A percentile compares a stretch with the other conserved stretches of the same genome.
Conservation (phyloP, 1,140 invertebrate species). For the Drosophila oshimai region DNA sequence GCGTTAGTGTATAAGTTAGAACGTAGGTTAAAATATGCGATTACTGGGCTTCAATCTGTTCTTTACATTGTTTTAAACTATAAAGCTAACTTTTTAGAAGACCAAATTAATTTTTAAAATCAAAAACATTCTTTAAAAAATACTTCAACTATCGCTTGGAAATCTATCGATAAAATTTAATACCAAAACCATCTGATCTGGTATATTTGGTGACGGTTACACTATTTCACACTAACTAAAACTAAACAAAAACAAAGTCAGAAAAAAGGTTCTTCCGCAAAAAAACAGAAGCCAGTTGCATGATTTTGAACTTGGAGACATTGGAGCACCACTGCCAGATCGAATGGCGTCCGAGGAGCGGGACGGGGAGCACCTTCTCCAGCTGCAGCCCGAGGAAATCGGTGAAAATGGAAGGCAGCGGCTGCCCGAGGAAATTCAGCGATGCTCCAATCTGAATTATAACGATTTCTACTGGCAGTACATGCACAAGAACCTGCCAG, state of each 20-base stretch:
- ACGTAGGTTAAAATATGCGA: too few relatives aligned
- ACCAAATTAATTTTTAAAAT: too few relatives aligned
- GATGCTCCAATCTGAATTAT: slow-evolving; percentile 52
- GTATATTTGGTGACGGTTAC: background rate
- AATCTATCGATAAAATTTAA: background rate
- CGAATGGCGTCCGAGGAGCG: slow-evolving; percentile 44
- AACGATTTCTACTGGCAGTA: slow-evolving; percentile 85
- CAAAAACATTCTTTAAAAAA: too few relatives aligned
- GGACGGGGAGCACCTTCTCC: slow-evolving; percentile 34
- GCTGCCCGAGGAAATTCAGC: slow-evolving; percentile 21
- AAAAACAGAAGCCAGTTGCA: slow-evolving; percentile 18
- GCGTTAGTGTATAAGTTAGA: too few relatives aligned
- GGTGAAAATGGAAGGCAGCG: background rate
- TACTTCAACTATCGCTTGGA: background rate
- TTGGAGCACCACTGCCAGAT: slow-evolving; percentile 2
- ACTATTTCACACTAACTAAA: background rate
- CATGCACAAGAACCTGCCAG: slow-evolving; percentile 86
- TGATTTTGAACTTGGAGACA: background rate
- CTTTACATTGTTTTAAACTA: too few relatives aligned
- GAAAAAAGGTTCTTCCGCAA: background rate
- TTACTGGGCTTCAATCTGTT: too few relatives aligned
- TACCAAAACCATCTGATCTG: background rate
- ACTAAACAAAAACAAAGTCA: background rate
- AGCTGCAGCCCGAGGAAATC: slow-evolving; percentile 10
- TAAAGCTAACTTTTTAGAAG: too few relatives aligned